Conservation (phyloP, 2,797 vertebrate genomes). For the Aldrovandia affinis region DNA sequence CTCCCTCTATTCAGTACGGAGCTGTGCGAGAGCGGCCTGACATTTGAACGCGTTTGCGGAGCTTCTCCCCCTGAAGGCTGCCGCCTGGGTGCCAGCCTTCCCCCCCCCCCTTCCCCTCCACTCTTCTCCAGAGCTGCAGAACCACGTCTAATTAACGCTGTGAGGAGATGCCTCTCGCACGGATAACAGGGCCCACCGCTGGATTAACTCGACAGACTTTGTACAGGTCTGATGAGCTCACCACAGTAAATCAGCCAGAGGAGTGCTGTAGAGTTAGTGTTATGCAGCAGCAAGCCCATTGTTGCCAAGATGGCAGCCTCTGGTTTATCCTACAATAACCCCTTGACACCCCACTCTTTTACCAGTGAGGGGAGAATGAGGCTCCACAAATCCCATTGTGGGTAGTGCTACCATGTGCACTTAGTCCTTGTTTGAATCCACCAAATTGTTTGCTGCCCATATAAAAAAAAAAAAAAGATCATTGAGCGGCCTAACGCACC, state of each 20-base stretch:
- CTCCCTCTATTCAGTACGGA: constrained; percentile 51
- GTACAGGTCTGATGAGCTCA: neutral
- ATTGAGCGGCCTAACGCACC: no score
- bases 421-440: neutral
- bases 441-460: neutral
- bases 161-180: neutral
- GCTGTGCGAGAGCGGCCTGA: constrained; percentile 49
- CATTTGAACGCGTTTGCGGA: constrained; percentile 58
- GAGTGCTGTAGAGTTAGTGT: neutral
- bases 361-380: neutral
- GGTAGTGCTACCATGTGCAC: neutral
- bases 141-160: neutral
- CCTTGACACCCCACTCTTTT: neutral
- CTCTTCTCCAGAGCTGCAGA: constrained; percentile 46
- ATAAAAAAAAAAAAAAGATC: neutral
- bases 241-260: neutral
- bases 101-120: no score
- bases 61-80: constrained; percentile 44
- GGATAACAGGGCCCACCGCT: neutral
- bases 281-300: constrained; percentile 13
- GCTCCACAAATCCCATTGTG: neutral
- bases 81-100: constrained; percentile 24
- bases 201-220: neutral
- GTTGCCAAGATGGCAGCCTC: no score
- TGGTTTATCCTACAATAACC: neutral